Evolutionary conservation across 37 sponge, comb jelly and placozoan species (phyloP).

Genomic region (Chondrosia reniformis): DNA sequence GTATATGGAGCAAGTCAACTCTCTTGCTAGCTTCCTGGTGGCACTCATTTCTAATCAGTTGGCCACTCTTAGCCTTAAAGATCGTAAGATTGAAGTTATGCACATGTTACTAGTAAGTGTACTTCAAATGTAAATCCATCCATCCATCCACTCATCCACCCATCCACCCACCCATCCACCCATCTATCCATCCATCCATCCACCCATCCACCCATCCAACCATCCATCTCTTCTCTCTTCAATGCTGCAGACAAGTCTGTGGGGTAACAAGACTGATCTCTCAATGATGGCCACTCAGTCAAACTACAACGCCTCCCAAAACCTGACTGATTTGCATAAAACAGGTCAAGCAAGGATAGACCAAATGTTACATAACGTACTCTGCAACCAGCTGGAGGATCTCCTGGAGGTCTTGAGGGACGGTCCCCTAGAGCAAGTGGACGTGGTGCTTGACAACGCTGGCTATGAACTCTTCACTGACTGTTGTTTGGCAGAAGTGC

Average conservation of each 20-base stretch:
- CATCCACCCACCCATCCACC: not conserved
- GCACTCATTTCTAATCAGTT: not conserved
- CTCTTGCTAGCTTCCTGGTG: not conserved
- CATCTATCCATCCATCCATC: not conserved
- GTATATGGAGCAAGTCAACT: not conserved
- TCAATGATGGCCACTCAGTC: conserved; percentile 76
- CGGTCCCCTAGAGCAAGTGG: conserved; percentile 45
- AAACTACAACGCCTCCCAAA: conserved; percentile 58
- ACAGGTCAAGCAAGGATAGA: conserved; percentile 12
- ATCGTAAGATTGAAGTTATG: conserved; percentile 39
- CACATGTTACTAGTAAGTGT: conserved; percentile 63
- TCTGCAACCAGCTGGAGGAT: conserved; percentile 58
- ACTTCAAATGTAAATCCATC: not conserved
- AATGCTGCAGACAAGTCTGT: conserved; percentile 89
- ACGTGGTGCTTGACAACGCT: conserved; percentile 91
- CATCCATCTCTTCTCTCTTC: no score
- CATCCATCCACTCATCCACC: conserved; percentile 8
- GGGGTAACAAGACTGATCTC: conserved; percentile 98
- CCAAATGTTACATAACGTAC: conserved; percentile 48
- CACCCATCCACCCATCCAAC: no score
- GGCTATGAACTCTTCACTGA: conserved; percentile 96
- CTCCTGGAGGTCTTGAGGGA: conserved; percentile 69
- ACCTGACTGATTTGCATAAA: conserved; percentile 11
- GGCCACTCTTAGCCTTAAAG: not conserved
- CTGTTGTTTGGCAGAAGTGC: conserved; percentile 85